phyloP scores from a whole-genome alignment of 2,888 invertebrate species.

The Camptogramma bilineatum region DNA sequence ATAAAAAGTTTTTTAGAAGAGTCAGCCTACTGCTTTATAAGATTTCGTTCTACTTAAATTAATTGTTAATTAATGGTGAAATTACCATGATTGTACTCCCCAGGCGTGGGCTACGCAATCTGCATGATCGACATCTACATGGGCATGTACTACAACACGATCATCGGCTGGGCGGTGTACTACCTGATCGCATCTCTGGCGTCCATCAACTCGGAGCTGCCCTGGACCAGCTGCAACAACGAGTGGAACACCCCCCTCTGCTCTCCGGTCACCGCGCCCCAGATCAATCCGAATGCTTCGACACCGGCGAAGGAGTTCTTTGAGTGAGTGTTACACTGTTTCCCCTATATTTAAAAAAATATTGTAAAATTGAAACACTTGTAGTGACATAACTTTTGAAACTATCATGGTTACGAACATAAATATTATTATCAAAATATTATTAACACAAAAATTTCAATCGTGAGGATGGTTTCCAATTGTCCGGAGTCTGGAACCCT shows the following conservation, averaged over 20 bases:
- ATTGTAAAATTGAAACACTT: no score
- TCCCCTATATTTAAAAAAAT: no score
- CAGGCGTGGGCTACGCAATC: constrained; percentile 98
- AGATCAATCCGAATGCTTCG: constrained; percentile 85
- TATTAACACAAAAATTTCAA: no score
- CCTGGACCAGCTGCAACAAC: constrained; percentile 95
- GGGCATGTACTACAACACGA: constrained; percentile 99
- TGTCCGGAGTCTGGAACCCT: no score
- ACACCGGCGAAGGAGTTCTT: constrained; percentile 96
- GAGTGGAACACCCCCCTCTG: constrained; percentile 94
- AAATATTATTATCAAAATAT: no score
- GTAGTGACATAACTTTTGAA: no score
- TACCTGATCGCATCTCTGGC: constrained; percentile 94
- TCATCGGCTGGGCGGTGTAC: constrained; percentile 98
- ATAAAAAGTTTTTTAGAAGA: no score
- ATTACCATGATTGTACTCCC: neutral
- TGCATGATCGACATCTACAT: constrained; percentile 97
- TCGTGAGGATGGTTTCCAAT: no score
- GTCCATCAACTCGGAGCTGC: constrained; percentile 91
- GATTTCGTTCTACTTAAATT: no score
- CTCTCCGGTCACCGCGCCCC: constrained; percentile 86
- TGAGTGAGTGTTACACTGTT: constrained; percentile 86
- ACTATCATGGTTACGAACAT: no score
- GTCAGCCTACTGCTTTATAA: no score
- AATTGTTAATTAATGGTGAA: no score